These are phyloP conservation scores for Drosophila persimilis DNA, from an alignment of 1,140 invertebrate genomes.

Conservation along the genomic window DNA sequence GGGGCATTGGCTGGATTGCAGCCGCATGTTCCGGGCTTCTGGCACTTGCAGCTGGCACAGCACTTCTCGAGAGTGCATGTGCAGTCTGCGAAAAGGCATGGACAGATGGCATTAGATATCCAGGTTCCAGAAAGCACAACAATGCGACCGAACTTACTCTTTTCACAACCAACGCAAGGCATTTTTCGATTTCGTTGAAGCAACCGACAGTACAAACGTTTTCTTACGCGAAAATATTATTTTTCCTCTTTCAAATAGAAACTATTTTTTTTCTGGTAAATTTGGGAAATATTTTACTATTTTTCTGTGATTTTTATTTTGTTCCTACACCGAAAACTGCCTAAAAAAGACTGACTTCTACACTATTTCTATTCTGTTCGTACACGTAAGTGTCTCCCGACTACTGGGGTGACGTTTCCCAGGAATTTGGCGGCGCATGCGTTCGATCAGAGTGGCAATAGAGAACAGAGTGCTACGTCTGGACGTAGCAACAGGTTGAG, in stretches of 20 bases:
- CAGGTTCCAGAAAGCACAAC: too few species aligned
- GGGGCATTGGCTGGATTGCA: constrained; percentile 41
- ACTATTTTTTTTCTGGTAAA: not conserved
- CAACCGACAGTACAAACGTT: not conserved
- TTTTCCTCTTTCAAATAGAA: not conserved
- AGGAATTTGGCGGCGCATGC: constrained; percentile 44
- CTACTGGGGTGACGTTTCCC: constrained; percentile 1
- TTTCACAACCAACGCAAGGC: constrained; percentile 75
- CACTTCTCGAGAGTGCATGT: constrained; percentile 84
- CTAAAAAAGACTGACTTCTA: too few species aligned
- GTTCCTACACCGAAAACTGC: too few species aligned
- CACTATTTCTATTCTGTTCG: too few species aligned
- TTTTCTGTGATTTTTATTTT: too few species aligned
- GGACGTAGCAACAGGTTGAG: constrained; percentile 11
- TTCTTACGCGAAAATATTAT: too few species aligned
- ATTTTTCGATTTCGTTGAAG: constrained; percentile 31
- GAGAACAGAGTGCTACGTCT: constrained; percentile 14
- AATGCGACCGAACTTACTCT: constrained; percentile 43
- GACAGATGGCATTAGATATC: not conserved
- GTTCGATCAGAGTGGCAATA: not conserved
- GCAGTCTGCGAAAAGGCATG: constrained; percentile 78
- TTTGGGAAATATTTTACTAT: too few species aligned
- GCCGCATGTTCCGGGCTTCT: constrained; percentile 82
- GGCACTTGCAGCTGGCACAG: constrained; percentile 84
- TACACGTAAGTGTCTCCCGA: too few species aligned